phyloP scores from a whole-genome alignment of 2,888 invertebrate genomes.

The Drosophila koepferae region DNA sequence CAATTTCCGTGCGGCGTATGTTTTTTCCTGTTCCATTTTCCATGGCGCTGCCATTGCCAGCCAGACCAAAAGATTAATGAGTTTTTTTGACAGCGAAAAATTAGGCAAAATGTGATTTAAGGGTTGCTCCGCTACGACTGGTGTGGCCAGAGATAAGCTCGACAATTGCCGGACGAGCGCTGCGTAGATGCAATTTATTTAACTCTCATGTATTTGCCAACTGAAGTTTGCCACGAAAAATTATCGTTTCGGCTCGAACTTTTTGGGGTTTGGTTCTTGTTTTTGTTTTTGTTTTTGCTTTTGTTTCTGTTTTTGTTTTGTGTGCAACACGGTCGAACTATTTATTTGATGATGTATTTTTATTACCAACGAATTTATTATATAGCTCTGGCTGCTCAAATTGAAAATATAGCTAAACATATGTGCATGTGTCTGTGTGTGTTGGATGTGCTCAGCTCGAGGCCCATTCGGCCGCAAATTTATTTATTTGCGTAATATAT shows the following conservation, averaged over 20 bases:
- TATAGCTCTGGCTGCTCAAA: conserved; percentile 44
- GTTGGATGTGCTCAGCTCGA: conserved; percentile 2
- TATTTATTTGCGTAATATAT: conserved; percentile 46
- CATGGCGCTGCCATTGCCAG: conserved; percentile 63
- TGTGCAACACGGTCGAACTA: conserved; percentile 74
- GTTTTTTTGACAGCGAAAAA: conserved; percentile 84
- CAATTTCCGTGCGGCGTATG: conserved; percentile 76
- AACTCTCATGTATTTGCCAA: conserved; percentile 61
- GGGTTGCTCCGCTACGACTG: conserved; percentile 65
- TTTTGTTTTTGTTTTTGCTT: too few relatives aligned
- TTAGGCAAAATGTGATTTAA: conserved; percentile 83
- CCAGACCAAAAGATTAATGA: conserved; percentile 81
- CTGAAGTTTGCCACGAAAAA: conserved; percentile 32
- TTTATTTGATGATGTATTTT: conserved; percentile 80
- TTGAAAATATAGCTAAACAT: conserved; percentile 50
- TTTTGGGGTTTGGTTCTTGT: conserved; percentile 1
- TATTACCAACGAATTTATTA: conserved; percentile 73
- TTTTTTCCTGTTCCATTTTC: conserved; percentile 73
- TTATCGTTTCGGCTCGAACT: conserved; percentile 27
- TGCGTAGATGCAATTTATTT: conserved; percentile 71
- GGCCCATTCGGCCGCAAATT: conserved; percentile 34
- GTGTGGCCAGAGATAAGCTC: conserved; percentile 71
- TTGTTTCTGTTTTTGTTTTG: conserved; percentile 31
- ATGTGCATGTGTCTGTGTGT: conserved; percentile 11
- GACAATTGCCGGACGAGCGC: conserved; percentile 44